Percentiles rank a stretch among this genome's conserved stretches.
These are phyloP conservation scores for Orchestia grillus DNA, from an alignment of 1,140 invertebrate species.

Conservation along the genomic window DNA sequence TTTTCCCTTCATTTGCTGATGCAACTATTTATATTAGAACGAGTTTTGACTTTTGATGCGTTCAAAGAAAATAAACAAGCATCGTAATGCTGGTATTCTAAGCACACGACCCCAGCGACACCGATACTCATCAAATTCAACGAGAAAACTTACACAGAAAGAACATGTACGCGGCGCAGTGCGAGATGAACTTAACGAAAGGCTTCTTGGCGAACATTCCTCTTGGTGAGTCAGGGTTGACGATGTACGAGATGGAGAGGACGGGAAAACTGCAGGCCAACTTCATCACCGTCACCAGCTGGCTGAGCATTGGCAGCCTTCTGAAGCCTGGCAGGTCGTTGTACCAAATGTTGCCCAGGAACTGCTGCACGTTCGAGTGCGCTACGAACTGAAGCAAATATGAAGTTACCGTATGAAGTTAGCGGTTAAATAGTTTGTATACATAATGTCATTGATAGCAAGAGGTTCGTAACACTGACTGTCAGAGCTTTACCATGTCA, in stretches of 20 bases:
- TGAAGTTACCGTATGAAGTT: too few relatives aligned
- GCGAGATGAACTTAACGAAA: conserved; percentile 94
- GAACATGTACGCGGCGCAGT: conserved; percentile 89
- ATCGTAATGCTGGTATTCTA: too few relatives aligned
- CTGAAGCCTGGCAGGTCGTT: conserved; percentile 90
- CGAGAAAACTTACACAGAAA: conserved; percentile 81
- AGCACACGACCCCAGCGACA: too few relatives aligned
- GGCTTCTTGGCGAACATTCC: conserved; percentile 89
- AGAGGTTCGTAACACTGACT: too few relatives aligned
- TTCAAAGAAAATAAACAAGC: too few relatives aligned
- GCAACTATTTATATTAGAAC: too few relatives aligned
- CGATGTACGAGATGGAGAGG: conserved; percentile 86
- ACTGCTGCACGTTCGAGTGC: conserved; percentile 92
- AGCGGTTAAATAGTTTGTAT: too few relatives aligned
- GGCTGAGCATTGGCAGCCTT: conserved; percentile 81
- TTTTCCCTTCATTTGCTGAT: too few relatives aligned
- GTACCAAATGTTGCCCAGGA: conserved; percentile 92
- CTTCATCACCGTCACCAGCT: conserved; percentile 80
- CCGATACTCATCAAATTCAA: too few relatives aligned
- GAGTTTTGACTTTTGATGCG: too few relatives aligned
- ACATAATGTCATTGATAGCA: too few relatives aligned
- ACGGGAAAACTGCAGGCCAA: conserved; percentile 88
- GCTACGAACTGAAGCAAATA: conserved; percentile 85
- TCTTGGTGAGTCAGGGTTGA: conserved; percentile 83
- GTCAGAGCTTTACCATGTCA: too few relatives aligned